phyloP scores from a whole-genome alignment of 2,113 vertebrate genomes.

The Macquaria australasica region DNA sequence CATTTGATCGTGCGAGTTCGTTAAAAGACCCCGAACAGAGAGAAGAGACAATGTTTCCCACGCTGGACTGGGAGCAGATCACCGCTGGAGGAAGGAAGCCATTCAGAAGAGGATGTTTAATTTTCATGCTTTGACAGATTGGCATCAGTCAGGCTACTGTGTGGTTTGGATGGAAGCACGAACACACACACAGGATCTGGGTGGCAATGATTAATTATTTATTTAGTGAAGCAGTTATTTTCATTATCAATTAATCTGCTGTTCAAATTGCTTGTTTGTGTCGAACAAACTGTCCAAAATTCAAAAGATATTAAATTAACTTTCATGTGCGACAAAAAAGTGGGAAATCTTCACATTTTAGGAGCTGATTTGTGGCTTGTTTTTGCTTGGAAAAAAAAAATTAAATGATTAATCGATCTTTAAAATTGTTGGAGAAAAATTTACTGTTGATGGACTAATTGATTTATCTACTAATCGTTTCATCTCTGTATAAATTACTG shows the following conservation, averaged over 20 bases:
- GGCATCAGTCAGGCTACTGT: conserved; percentile 67
- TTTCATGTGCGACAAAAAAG: neutral
- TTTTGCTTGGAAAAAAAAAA: neutral
- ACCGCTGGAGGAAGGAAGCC: conserved; percentile 76
- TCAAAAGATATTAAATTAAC: neutral
- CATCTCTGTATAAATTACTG: neutral
- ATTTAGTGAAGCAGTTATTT: neutral
- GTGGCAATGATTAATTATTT: neutral
- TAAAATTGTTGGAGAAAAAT: neutral
- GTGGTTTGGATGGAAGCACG: neutral
- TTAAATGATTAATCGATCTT: neutral
- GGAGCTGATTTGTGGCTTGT: neutral
- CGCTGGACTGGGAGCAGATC: conserved; percentile 27
- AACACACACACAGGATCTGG: conserved; percentile 1
- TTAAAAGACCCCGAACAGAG: conserved; percentile 30
- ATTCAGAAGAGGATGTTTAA: conserved; percentile 77
- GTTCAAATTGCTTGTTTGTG: neutral
- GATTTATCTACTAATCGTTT: neutral
- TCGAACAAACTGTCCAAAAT: neutral
- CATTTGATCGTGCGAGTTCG: conserved; percentile 31
- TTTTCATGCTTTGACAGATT: conserved; percentile 69
- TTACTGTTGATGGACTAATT: neutral
- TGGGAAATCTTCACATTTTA: neutral
- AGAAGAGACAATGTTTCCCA: conserved; percentile 61
- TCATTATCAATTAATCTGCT: neutral